A percentile compares a stretch with the other conserved stretches of the same genome.
Evolutionary conservation across 2,888 invertebrate species (phyloP).

Genomic region (Archips xylosteana): DNA sequence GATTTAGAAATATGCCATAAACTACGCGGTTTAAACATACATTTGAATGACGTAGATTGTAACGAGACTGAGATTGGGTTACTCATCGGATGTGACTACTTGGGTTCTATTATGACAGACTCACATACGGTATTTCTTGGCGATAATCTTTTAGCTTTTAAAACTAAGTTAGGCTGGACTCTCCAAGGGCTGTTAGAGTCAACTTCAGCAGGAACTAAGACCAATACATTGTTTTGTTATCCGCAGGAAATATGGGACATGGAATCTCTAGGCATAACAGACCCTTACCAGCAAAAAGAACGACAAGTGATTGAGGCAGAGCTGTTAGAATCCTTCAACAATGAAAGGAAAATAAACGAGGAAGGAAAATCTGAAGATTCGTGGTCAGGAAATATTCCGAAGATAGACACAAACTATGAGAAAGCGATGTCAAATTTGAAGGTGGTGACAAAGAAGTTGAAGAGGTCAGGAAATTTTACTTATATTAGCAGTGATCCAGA

Average conservation of each 20-base stretch:
- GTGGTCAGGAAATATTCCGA: not conserved
- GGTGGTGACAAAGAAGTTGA: not conserved
- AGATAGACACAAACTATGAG: not conserved
- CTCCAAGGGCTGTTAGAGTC: slow-evolving; percentile 22
- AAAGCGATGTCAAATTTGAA: not conserved
- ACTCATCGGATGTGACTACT: no score
- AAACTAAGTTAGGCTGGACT: slow-evolving; percentile 21
- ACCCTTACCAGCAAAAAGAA: not conserved
- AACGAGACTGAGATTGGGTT: no score
- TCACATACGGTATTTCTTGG: no score
- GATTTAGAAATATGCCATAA: no score
- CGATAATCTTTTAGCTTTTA: no score
- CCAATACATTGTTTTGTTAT: slow-evolving; percentile 1
- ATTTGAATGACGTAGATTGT: no score
- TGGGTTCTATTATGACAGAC: no score
- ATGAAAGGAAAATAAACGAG: not conserved
- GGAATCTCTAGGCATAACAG: slow-evolving; percentile 26
- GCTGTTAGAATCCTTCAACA: not conserved
- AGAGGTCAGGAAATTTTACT: slow-evolving; percentile 47
- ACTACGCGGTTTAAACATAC: no score
- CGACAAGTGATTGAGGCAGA: not conserved
- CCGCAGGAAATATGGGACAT: slow-evolving; percentile 51
- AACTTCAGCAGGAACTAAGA: slow-evolving; percentile 12
- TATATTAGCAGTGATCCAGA: no score
- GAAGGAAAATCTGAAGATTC: not conserved